Conservation (phyloP, 1,140 invertebrate species). For the Drosophila truncata region DNA sequence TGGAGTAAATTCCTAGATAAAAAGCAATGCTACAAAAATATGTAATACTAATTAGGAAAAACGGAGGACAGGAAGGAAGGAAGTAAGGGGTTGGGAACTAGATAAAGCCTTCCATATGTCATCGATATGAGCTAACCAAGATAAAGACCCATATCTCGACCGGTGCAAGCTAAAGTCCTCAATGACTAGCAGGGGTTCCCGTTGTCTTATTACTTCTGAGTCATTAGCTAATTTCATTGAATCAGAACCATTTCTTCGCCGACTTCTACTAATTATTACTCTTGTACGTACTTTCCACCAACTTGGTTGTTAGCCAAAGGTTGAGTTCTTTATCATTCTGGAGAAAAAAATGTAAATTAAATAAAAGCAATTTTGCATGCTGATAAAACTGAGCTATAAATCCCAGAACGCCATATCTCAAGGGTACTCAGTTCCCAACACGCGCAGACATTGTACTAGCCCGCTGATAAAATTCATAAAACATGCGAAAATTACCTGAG, state of each 20-base stretch:
- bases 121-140: neutral
- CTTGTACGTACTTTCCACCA: neutral
- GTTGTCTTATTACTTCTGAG: slow-evolving; percentile 1
- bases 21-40: slow-evolving; percentile 18
- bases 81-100: slow-evolving; percentile 9
- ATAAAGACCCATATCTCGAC: slow-evolving; percentile 2
- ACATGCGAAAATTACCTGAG: neutral
- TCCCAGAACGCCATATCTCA: slow-evolving; percentile 4
- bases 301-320: neutral
- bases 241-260: neutral
- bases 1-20: slow-evolving; percentile 9
- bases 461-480: slow-evolving; percentile 15
- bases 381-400: slow-evolving; percentile 20
- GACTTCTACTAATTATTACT: neutral
- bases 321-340: neutral
- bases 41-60: slow-evolving; percentile 23
- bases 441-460: slow-evolving; percentile 13
- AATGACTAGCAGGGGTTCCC: slow-evolving; percentile 2
- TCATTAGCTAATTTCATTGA: slow-evolving; percentile 7
- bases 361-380: slow-evolving; percentile 1
- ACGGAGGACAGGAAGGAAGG: slow-evolving; percentile 12
- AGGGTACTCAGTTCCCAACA: neutral
- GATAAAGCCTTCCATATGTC: slow-evolving; percentile 32
- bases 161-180: slow-evolving; percentile 6
- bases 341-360: neutral